phyloP scores from a whole-genome alignment of 2,113 vertebrate genomes.

The Chunga burmeisteri region DNA sequence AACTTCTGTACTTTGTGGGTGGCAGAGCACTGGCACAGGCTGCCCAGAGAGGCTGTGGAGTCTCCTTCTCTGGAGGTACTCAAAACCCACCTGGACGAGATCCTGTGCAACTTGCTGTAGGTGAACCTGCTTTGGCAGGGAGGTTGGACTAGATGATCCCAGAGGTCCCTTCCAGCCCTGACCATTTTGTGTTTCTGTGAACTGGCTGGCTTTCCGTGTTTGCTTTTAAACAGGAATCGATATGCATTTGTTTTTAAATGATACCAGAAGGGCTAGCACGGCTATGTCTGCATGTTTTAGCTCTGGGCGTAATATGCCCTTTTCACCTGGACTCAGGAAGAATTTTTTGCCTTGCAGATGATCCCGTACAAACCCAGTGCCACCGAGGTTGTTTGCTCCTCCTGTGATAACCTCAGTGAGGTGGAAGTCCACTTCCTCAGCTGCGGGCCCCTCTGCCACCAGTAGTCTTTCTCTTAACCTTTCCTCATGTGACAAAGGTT shows the following conservation, averaged over 20 bases:
- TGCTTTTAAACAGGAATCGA: neutral
- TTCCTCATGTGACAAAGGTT: neutral
- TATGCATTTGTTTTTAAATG: neutral
- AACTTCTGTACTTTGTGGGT: no score
- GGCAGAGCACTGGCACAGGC: no score
- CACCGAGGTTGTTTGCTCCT: neutral
- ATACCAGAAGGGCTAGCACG: neutral
- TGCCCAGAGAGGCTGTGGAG: no score
- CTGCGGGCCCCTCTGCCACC: accelerated
- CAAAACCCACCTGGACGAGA: no score
- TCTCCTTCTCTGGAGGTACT: no score
- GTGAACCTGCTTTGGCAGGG: no score
- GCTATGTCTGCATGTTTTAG: neutral
- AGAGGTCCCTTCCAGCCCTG: no score
- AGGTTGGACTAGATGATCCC: no score
- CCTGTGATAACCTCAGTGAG: accelerated
- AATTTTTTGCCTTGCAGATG: neutral
- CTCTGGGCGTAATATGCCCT: neutral
- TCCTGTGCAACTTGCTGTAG: no score
- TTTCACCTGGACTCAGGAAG: neutral
- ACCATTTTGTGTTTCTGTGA: no score
- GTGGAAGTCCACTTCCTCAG: neutral
- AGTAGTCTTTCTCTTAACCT: neutral
- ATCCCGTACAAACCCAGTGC: neutral
- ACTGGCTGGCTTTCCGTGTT: neutral